These are phyloP conservation scores for Pitta sordida DNA, from an alignment of 2,113 vertebrate species.

Conservation along the genomic window DNA sequence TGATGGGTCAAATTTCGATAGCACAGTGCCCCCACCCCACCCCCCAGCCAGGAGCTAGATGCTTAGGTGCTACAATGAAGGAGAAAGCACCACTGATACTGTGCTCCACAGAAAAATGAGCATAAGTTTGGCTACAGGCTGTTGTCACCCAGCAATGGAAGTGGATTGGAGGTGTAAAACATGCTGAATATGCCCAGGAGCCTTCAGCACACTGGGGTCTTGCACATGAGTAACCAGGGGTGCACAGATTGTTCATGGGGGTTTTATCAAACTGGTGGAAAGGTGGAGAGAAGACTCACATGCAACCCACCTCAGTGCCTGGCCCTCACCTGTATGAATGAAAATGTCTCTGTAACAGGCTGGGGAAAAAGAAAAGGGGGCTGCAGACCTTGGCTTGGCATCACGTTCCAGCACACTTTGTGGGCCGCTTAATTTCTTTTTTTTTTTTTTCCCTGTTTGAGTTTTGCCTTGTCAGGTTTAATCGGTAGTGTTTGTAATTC, in stretches of 20 bases:
- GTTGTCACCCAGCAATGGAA: neutral
- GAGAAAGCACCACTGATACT: accelerated
- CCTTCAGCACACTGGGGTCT: neutral
- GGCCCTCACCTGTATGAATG: neutral
- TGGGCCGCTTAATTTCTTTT: neutral
- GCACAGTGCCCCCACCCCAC: neutral
- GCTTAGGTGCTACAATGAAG: neutral
- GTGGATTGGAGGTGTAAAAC: neutral
- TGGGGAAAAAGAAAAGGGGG: neutral
- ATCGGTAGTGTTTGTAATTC: constrained; percentile 71
- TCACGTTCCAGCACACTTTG: neutral
- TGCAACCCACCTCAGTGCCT: neutral
- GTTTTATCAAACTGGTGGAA: neutral
- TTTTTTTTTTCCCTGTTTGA: neutral
- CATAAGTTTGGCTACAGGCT: neutral
- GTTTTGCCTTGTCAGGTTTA: constrained; percentile 68
- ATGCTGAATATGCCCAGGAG: neutral
- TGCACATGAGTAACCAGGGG: neutral
- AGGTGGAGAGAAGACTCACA: neutral
- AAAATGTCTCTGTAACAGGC: neutral
- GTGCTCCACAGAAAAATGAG: neutral
- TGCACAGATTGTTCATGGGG: neutral
- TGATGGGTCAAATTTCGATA: neutral
- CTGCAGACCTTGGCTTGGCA: neutral
- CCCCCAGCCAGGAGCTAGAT: neutral